Evolutionary conservation across 2,888 invertebrate species (phyloP).

Genomic region (Eristalis pertinax): DNA sequence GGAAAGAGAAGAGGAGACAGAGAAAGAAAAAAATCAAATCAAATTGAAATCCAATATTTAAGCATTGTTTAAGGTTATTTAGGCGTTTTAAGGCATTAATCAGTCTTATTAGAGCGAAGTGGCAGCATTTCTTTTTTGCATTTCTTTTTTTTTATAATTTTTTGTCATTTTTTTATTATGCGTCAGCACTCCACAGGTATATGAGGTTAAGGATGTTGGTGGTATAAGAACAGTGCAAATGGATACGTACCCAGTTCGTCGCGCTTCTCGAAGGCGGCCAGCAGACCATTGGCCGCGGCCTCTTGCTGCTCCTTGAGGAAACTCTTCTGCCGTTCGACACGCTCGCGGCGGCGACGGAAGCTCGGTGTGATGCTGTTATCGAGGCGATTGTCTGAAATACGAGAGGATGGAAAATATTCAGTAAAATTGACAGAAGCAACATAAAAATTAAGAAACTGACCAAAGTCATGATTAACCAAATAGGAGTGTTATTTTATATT

Average conservation of each 20-base stretch:
- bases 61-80: constrained; percentile 43
- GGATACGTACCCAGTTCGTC: constrained; percentile 78
- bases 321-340: constrained; percentile 92
- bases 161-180: constrained; percentile 13
- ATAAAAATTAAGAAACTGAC: no score
- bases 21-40: constrained; percentile 38
- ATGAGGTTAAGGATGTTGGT: constrained; percentile 36
- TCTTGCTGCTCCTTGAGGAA: constrained; percentile 93
- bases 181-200: constrained; percentile 51
- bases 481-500: no score
- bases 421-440: no score
- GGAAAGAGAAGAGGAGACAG: constrained; percentile 50
- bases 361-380: constrained; percentile 91
- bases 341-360: constrained; percentile 89
- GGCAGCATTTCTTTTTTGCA: constrained; percentile 42
- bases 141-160: neutral
- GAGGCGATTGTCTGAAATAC: constrained; percentile 72
- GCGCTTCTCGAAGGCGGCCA: constrained; percentile 77
- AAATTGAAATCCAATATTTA: constrained; percentile 41
- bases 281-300: constrained; percentile 80
- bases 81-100: constrained; percentile 48
- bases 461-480: no score
- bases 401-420: no score
- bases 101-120: constrained; percentile 32
- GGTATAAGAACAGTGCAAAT: neutral